Percentiles rank a stretch among this genome's conserved stretches.
These are phyloP conservation scores for Tetranychus piercei DNA, from an alignment of 2,888 invertebrate species.

Conservation along the genomic window DNA sequence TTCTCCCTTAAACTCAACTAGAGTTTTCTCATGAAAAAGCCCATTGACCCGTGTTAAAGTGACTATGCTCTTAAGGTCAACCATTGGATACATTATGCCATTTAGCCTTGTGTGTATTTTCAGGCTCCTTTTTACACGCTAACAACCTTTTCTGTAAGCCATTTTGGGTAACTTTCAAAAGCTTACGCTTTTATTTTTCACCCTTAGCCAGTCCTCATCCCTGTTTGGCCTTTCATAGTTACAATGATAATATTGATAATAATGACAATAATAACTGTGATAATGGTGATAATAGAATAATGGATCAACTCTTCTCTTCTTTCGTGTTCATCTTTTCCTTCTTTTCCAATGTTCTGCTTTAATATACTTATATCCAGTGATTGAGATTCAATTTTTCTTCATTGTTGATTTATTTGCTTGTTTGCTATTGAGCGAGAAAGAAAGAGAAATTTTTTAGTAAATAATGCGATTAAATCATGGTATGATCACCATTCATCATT, in stretches of 20 bases:
- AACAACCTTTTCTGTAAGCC: too few species aligned
- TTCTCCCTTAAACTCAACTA: not conserved
- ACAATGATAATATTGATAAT: not conserved
- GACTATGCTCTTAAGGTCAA: not conserved
- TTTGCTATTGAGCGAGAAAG: too few species aligned
- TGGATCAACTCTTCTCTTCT: not conserved
- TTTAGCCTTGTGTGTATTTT: too few species aligned
- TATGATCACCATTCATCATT: too few species aligned
- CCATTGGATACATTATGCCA: not conserved
- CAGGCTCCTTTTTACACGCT: too few species aligned
- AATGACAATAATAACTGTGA: not conserved
- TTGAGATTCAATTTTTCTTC: too few species aligned
- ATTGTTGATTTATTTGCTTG: too few species aligned
- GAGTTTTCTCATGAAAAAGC: not conserved
- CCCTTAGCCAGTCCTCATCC: not conserved
- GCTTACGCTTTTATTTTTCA: not conserved
- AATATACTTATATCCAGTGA: not conserved
- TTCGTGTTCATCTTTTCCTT: not conserved
- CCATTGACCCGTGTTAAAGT: conserved; percentile 1
- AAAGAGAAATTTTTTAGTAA: too few species aligned
- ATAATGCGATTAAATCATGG: too few species aligned
- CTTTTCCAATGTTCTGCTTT: not conserved
- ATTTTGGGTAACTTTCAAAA: too few species aligned
- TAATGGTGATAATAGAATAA: not conserved
- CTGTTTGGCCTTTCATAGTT: not conserved